Evolutionary conservation across 2,797 vertebrate genomes (phyloP).

Genomic region (Psittacula echo): DNA sequence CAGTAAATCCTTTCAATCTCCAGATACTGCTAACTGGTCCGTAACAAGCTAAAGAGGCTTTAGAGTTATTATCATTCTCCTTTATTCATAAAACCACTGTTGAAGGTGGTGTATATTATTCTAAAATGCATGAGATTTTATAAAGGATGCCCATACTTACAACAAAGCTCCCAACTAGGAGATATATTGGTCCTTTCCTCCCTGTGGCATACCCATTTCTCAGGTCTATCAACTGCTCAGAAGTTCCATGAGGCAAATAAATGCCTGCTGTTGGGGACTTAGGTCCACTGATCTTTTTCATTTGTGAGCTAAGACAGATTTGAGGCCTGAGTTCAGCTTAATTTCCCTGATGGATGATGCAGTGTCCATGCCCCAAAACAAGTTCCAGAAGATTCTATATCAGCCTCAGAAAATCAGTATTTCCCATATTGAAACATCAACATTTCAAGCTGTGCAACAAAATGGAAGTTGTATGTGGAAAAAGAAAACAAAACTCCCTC

Average conservation of each 20-base stretch:
- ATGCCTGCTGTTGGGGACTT: background rate
- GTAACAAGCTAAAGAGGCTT: background rate
- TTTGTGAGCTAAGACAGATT: constrained; percentile 19
- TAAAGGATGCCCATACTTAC: background rate
- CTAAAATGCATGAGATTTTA: background rate
- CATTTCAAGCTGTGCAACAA: constrained; percentile 10
- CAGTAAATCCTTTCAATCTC: background rate
- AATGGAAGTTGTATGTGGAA: background rate
- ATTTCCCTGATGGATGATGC: constrained; percentile 39
- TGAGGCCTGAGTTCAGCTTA: constrained; percentile 1
- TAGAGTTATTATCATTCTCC: background rate
- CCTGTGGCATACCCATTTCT: constrained; percentile 26
- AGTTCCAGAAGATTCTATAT: background rate
- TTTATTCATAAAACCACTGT: constrained; percentile 15
- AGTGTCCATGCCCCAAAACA: background rate
- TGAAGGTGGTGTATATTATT: background rate
- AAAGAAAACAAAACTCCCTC: background rate
- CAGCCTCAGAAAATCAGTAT: background rate
- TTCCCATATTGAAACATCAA: background rate
- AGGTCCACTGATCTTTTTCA: background rate
- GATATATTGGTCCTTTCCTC: constrained; percentile 21
- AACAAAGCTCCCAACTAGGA: constrained; percentile 16
- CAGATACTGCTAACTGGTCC: background rate
- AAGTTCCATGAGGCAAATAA: constrained; percentile 19
- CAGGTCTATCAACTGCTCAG: constrained; percentile 23